phyloP scores from a whole-genome alignment of 2,113 vertebrate genomes.

The Lamprotornis superbus region DNA sequence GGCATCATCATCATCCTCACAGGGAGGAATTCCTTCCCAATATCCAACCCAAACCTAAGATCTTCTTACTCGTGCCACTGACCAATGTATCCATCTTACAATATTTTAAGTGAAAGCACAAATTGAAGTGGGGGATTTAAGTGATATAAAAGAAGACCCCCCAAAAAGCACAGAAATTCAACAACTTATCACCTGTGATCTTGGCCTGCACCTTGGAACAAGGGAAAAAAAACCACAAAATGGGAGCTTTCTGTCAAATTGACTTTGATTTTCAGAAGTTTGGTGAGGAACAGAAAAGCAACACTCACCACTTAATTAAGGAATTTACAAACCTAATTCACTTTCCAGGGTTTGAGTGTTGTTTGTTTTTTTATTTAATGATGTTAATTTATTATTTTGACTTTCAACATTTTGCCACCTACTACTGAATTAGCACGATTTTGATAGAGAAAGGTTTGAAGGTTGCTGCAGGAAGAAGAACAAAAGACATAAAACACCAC shows the following conservation, averaged over 20 bases:
- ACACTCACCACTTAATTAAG: neutral
- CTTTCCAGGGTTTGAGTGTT: neutral
- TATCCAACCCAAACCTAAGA: neutral
- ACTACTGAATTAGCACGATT: neutral
- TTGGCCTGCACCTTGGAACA: neutral
- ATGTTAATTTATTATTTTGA: neutral
- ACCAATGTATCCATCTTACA: rapidly evolving
- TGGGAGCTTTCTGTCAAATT: neutral
- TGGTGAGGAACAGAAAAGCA: neutral
- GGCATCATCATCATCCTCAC: neutral
- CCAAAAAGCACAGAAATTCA: neutral
- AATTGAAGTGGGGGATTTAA: neutral
- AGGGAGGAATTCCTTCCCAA: no score
- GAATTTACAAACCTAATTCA: neutral
- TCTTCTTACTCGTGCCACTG: rapidly evolving
- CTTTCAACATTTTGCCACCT: neutral
- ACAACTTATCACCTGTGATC: neutral
- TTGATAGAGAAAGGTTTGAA: neutral
- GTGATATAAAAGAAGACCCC: neutral
- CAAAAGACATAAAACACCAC: neutral
- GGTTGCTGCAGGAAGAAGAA: neutral
- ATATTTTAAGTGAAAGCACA: neutral
- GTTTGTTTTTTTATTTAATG: neutral
- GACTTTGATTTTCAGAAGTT: neutral
- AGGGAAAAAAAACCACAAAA: rapidly evolving